These are phyloP conservation scores for Saccostrea glomerata DNA, from an alignment of 1,140 invertebrate species.

Conservation along the genomic window DNA sequence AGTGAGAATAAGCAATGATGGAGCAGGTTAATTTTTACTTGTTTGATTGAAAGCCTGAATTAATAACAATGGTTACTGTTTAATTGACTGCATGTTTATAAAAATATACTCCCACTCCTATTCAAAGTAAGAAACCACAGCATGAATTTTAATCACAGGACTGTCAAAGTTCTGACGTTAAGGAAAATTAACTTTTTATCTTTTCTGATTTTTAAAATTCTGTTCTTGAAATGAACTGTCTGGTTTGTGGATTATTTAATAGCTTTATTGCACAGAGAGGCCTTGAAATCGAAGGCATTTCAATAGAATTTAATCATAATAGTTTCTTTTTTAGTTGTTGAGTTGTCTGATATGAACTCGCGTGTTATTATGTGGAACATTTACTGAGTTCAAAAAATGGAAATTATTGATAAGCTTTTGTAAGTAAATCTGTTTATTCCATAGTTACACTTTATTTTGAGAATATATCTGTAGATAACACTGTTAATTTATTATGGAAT, in stretches of 20 bases:
- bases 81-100: conserved; percentile 8
- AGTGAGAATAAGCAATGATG: too few relatives aligned
- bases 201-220: conserved; percentile 26
- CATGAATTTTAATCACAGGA: not conserved
- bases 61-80: not conserved
- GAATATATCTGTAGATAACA: not conserved
- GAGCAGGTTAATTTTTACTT: not conserved
- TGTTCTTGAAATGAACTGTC: conserved; percentile 28
- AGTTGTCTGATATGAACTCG: not conserved
- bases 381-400: not conserved
- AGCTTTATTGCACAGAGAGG: not conserved
- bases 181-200: not conserved
- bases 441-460: conserved; percentile 2
- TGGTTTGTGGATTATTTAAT: conserved; percentile 8
- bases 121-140: not conserved
- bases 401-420: conserved; percentile 2
- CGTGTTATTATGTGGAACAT: not conserved
- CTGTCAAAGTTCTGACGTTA: not conserved
- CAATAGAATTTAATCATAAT: conserved; percentile 35
- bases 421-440: conserved; percentile 9
- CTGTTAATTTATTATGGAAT: not conserved
- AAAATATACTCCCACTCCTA: not conserved
- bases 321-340: conserved; percentile 19
- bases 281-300: conserved; percentile 4
- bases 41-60: not conserved